Base-by-base conservation (phyloP, 1,140 invertebrate species). In the Drosophila equinoxialis region DNA sequence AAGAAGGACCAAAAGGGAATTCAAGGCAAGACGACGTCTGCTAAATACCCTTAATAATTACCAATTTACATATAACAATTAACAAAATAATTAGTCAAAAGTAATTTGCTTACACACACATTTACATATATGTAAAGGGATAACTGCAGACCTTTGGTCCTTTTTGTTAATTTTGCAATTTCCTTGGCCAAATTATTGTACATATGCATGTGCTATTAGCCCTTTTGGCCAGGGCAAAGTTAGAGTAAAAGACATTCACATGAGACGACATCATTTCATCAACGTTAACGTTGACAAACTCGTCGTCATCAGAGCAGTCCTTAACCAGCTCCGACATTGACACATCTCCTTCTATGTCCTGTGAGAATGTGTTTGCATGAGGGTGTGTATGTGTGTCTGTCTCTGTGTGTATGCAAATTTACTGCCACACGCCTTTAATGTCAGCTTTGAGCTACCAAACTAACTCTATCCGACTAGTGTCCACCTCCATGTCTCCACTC, bases 211-310 rank as follows among this genome's bases (percentile, higher is more conserved):
- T 17, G 17, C 45, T 11, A 23, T 17, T 17, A 30, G 35, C 33
- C 11, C 57, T 17, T 39, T 37, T 13, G 37, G 33, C 3, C 8
- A 75, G 59, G 8, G 60, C 41, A 76, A 8, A 61, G 60, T 23
- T 54, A 72, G n/a, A 55, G 26, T 69, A 10, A 57, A 62, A 20
- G 33, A 26, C 14, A 60, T 14, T 30, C 42, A 62, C n/a, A 33
- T 20, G 51, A 7, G 26, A 20, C 65, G 60, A 71, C 80, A 89
- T 84, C 75, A 83, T 89, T 87, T 80, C 85, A 89, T 87, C 84
- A 84, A 73, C 84, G 77, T 84, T 84, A 84, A 73, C 84, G 77
- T 84, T 84, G 80, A 89, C 80, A 84, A 89, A 74, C 74, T 84
- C 83, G 80, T 84, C 77, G 85, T 76, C 65, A 68, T 64, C 14